phyloP scores from a whole-genome alignment of 2,888 invertebrate genomes.

The Sclerodermus sp. region DNA sequence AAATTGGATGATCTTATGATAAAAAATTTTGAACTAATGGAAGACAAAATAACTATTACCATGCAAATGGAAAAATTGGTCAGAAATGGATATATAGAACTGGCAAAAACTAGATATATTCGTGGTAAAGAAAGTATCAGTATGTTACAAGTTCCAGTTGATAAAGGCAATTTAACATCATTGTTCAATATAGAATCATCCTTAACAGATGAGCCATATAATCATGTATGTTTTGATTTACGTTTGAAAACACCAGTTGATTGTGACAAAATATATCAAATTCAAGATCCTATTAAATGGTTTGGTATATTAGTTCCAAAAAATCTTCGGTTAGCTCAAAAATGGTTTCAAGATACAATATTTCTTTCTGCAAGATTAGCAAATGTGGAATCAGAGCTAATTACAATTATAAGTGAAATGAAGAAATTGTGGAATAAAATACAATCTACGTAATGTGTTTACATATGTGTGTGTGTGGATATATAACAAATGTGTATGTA shows the following conservation, averaged over 20 bases:
- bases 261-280: background rate
- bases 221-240: constrained; percentile 43
- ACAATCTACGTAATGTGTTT: constrained; percentile 8
- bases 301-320: constrained; percentile 85
- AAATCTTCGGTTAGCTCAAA: constrained; percentile 74
- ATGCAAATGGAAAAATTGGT: constrained; percentile 71
- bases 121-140: constrained; percentile 76
- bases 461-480: no score
- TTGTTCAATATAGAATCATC: constrained; percentile 50
- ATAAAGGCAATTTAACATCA: constrained; percentile 52
- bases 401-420: constrained; percentile 49
- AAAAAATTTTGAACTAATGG: constrained; percentile 71
- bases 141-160: constrained; percentile 70
- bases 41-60: constrained; percentile 71
- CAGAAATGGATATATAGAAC: constrained; percentile 70
- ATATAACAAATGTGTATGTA: no score
- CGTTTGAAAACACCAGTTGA: constrained; percentile 34
- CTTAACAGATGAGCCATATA: constrained; percentile 44
- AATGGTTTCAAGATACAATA: constrained; percentile 71
- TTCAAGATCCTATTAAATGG: constrained; percentile 74
- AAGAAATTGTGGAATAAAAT: constrained; percentile 38
- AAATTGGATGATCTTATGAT: constrained; percentile 72
- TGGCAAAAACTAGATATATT: constrained; percentile 79
- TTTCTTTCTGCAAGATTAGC: constrained; percentile 69
- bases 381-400: constrained; percentile 69